Percentiles rank a stretch among this genome's conserved stretches.
Evolutionary conservation across 2,888 invertebrate genomes (phyloP).

Genomic region (Dicyrtomina minuta): DNA sequence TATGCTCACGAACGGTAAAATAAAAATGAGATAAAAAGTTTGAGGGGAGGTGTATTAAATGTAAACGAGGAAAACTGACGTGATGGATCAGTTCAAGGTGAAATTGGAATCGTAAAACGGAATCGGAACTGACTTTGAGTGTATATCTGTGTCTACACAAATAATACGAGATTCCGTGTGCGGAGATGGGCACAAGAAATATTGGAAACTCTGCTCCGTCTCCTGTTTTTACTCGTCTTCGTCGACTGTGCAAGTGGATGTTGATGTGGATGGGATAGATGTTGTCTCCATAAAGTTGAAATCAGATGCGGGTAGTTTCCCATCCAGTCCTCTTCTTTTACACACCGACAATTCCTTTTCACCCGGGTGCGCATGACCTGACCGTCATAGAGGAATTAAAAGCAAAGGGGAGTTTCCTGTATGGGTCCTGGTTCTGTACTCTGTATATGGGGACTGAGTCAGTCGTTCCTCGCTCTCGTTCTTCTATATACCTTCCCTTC

Average conservation of each 20-base stretch:
- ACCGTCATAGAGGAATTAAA: not conserved
- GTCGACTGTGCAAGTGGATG: no score
- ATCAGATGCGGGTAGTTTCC: conserved; percentile 21
- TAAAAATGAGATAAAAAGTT: no score
- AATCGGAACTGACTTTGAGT: not conserved
- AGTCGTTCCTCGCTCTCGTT: not conserved
- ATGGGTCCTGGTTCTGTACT: not conserved
- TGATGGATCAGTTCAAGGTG: conserved; percentile 10
- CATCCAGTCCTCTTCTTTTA: conserved; percentile 1
- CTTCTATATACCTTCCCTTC: not conserved
- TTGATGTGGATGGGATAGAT: not conserved
- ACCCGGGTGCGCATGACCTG: conserved; percentile 10
- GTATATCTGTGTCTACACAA: not conserved
- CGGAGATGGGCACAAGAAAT: no score
- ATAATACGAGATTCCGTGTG: no score
- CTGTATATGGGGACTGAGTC: no score
- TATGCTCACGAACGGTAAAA: no score
- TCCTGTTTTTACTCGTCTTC: no score
- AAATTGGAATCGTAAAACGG: not conserved
- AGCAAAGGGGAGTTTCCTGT: conserved; percentile 16
- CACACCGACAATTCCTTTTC: not conserved
- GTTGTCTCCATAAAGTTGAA: conserved; percentile 16
- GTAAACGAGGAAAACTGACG: not conserved
- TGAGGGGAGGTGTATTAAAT: no score
- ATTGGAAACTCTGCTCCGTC: not conserved